Evolutionary conservation across 1,140 invertebrate species (phyloP), one percentile per base, ranked within the genome.

Genomic region (Pachypsylla venusta): DNA sequence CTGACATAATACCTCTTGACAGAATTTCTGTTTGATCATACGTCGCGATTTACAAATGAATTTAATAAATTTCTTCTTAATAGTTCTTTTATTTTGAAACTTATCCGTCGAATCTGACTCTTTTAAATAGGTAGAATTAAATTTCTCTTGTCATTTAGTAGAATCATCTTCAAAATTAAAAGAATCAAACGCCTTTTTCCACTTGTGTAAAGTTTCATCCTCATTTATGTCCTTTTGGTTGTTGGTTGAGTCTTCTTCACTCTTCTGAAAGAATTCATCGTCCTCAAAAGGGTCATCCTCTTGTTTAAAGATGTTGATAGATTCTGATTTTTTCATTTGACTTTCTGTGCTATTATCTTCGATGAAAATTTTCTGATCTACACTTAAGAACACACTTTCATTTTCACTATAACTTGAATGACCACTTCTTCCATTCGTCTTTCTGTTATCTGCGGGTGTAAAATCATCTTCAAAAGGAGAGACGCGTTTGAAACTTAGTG

Each of bases 221-320:
- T 48, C 42, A 19, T 22, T 22, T n/a, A 48, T n/a, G 5, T 48
- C 7, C 22, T 48, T 48, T n/a, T n/a, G n/a, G 42, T 22, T 48
- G n/a, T 48, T 22, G 16, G n/a, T 22, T 35, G 7, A 7, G 7
- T n/a, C 30, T 48, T 22, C 42, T 19, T 22, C 42, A 48, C 42
- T 48, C 42, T 75, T 78, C 26, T 79, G 82, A 66, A 87, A 89
- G 70, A 91, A 91, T 64, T 88, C 86, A 62, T 90, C 87, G 58
- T 87, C 85, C 62, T 87, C 84, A 69, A 91, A 91, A 2, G 88
- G 88, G 75, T 90, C 88, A 66, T 77, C 81, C 64, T 82, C 78
- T 40, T 85, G 76, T 4, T 81, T 80, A 70, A 91, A 91, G 63
- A 91, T 90, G 69, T 89, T 90, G 16, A 89, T 82, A 1, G 87